These are phyloP conservation scores for Tachuris rubrigastra DNA, from an alignment of 2,113 vertebrate genomes.

Conservation along the genomic window DNA sequence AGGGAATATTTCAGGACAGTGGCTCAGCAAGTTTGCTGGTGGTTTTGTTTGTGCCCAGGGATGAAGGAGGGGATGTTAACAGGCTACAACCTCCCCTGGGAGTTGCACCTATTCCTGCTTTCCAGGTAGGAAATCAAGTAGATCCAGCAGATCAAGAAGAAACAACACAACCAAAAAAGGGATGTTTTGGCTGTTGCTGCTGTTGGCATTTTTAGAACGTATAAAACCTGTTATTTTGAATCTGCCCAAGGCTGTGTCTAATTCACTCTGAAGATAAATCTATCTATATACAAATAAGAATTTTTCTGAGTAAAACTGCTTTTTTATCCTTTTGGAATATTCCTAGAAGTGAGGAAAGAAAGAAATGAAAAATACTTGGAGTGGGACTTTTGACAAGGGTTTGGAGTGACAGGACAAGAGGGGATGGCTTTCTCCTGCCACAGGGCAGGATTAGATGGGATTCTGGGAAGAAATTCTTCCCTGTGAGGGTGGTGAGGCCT, in stretches of 20 bases:
- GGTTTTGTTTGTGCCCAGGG: background rate
- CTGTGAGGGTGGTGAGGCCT: accelerated
- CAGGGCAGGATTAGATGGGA: background rate
- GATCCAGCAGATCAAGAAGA: background rate
- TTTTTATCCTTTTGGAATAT: background rate
- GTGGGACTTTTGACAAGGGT: background rate
- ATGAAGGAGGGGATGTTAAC: background rate
- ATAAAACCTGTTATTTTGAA: background rate
- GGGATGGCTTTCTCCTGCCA: background rate
- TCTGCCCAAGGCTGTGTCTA: background rate
- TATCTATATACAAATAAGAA: background rate
- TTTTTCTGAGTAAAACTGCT: background rate
- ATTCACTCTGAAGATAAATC: background rate
- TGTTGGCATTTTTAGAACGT: background rate
- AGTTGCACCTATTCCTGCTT: background rate
- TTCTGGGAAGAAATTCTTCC: background rate
- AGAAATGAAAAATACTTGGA: background rate
- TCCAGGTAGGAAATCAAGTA: background rate
- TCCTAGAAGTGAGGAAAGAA: background rate
- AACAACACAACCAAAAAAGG: background rate
- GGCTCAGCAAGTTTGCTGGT: background rate
- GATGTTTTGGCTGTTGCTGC: too few species aligned
- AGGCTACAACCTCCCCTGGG: background rate
- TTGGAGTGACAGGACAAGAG: background rate
- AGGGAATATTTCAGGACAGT: accelerated